Conservation (phyloP, 1,140 invertebrate species). For the Pachyrhynchus sulphureomaculatus region DNA sequence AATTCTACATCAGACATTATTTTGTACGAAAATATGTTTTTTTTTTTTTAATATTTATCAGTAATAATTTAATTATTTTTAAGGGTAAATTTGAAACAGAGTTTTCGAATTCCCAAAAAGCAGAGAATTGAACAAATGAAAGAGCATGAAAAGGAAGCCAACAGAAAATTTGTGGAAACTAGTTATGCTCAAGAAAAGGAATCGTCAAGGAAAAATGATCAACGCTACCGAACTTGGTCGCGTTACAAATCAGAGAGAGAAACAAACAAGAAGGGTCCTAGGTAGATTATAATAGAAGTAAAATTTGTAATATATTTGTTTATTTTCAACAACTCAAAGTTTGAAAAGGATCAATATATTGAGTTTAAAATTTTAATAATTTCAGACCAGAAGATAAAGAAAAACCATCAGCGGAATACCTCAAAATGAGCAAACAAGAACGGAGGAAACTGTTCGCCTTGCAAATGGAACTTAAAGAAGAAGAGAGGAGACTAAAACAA, state of each 20-base stretch:
- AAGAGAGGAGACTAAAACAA: constrained; percentile 61
- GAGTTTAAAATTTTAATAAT: too few relatives aligned
- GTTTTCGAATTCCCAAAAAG: constrained; percentile 94
- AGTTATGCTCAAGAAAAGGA: constrained; percentile 42
- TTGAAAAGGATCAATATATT: too few relatives aligned
- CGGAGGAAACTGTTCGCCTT: constrained; percentile 75
- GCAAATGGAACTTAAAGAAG: constrained; percentile 70
- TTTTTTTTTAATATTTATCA: too few relatives aligned
- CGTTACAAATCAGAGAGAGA: constrained; percentile 34
- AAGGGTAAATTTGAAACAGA: constrained; percentile 72
- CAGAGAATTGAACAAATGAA: constrained; percentile 91
- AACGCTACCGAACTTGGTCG: constrained; percentile 40
- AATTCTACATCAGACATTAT: too few relatives aligned
- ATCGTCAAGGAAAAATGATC: constrained; percentile 47
- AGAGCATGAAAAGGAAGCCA: constrained; percentile 86
- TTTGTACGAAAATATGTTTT: too few relatives aligned
- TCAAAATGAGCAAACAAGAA: constrained; percentile 65
- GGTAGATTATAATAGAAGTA: too few relatives aligned
- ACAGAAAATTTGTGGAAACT: constrained; percentile 54
- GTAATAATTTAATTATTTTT: neutral
- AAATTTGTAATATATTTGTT: too few relatives aligned
- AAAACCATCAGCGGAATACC: constrained; percentile 37
- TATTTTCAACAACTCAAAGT: too few relatives aligned
- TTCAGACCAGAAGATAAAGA: constrained; percentile 50
- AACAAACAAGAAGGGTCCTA: constrained; percentile 31